Conservation (phyloP, 2,888 invertebrate species). For the Drosophila fulvimacula region DNA sequence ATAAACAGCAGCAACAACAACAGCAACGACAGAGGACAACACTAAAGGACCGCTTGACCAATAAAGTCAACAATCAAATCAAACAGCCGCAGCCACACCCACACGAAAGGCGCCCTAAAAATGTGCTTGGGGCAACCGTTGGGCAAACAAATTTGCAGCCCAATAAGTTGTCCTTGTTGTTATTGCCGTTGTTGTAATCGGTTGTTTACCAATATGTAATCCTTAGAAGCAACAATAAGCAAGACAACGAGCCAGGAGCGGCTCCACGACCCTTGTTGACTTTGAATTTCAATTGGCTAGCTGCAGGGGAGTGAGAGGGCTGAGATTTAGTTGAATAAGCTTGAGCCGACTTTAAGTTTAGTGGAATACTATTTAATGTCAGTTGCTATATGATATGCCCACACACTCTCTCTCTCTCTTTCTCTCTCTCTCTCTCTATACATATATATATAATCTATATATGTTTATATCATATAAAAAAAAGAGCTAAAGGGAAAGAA, state of each 20-base stretch:
- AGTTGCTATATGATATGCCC: not conserved
- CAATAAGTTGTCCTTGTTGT: conserved; percentile 65
- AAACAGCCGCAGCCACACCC: conserved; percentile 51
- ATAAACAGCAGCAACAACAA: conserved; percentile 6
- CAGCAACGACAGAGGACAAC: conserved; percentile 16
- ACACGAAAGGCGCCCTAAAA: not conserved
- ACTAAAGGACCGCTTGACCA: conserved; percentile 66
- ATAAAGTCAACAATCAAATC: conserved; percentile 80
- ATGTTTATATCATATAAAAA: conserved; percentile 17
- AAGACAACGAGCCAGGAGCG: conserved; percentile 27
- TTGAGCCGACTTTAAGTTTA: conserved; percentile 25
- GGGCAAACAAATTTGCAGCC: conserved; percentile 75
- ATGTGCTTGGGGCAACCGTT: conserved; percentile 23
- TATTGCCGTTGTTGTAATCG: conserved; percentile 63
- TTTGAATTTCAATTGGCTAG: conserved; percentile 65
- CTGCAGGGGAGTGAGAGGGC: not conserved
- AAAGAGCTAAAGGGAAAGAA: conserved; percentile 19
- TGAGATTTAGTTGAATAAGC: not conserved
- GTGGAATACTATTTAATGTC: conserved; percentile 28
- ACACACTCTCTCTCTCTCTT: no score
- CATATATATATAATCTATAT: not conserved
- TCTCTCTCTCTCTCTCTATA: no score
- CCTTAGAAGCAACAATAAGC: conserved; percentile 72
- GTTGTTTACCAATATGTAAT: conserved; percentile 80
- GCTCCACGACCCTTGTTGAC: conserved; percentile 10